Evolutionary conservation across 2,888 invertebrate species (phyloP).

Genomic region (Corbicula japonica): DNA sequence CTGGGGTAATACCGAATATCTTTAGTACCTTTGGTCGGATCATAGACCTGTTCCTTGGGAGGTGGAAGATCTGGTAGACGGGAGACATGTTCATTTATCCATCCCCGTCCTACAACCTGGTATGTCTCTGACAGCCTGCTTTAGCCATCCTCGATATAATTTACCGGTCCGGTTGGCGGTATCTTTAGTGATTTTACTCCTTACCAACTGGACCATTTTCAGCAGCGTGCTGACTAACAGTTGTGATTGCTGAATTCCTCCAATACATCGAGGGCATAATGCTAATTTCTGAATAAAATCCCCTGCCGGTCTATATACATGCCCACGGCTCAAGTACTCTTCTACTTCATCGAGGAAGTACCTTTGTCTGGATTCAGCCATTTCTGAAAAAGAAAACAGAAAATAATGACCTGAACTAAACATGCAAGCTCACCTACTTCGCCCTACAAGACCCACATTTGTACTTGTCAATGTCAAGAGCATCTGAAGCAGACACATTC

Average conservation of each 20-base stretch:
- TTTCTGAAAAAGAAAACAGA: too few species aligned
- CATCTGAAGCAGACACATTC: constrained; percentile 30
- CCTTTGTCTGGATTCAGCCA: too few species aligned
- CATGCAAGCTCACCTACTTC: too few species aligned
- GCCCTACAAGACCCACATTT: constrained; percentile 9
- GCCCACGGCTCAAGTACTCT: background rate
- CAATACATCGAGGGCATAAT: background rate
- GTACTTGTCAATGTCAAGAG: constrained; percentile 7
- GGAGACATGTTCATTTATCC: background rate
- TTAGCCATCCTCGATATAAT: background rate
- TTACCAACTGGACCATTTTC: background rate
- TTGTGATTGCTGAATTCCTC: background rate
- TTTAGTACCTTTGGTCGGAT: background rate
- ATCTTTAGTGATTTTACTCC: too few species aligned
- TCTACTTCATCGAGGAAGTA: background rate
- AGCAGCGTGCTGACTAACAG: background rate
- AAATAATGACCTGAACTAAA: too few species aligned
- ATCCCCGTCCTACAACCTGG: background rate
- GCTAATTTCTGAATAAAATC: background rate
- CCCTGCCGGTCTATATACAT: background rate
- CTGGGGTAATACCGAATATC: background rate
- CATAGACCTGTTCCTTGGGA: background rate
- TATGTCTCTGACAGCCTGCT: background rate
- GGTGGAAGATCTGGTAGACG: background rate
- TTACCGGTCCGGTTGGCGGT: too few species aligned